These are phyloP conservation scores for Chamaea fasciata DNA, from an alignment of 2,113 vertebrate genomes.

Conservation along the genomic window DNA sequence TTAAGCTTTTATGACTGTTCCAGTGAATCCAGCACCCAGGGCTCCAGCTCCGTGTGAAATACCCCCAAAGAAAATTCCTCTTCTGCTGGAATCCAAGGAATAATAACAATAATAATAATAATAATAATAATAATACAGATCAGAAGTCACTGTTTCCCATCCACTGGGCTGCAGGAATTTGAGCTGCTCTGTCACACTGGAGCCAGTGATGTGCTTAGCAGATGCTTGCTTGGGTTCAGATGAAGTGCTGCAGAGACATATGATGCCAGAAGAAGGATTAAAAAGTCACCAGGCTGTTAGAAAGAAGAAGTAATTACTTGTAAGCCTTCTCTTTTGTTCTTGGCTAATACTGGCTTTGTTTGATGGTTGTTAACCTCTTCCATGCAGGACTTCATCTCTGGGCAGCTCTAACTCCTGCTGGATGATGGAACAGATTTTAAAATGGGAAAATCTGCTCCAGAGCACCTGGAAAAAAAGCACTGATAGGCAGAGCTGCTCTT, in stretches of 20 bases:
- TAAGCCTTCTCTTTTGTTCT: constrained; percentile 45
- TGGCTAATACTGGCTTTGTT: background rate
- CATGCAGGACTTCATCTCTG: background rate
- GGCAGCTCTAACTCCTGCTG: background rate
- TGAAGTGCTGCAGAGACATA: constrained; percentile 31
- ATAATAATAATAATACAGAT: background rate
- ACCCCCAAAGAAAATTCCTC: background rate
- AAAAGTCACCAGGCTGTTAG: constrained; percentile 40
- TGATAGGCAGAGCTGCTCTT: background rate
- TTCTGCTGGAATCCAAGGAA: background rate
- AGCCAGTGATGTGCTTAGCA: constrained; percentile 32
- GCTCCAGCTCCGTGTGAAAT: background rate
- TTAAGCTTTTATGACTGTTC: background rate
- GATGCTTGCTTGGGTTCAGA: constrained; percentile 28
- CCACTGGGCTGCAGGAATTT: constrained; percentile 6
- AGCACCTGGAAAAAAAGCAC: background rate
- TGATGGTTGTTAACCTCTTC: constrained; percentile 7
- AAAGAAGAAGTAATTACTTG: constrained; percentile 37
- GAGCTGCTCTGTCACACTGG: constrained; percentile 1
- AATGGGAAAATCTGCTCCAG: background rate
- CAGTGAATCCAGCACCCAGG: background rate
- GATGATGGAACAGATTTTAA: background rate
- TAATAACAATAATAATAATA: background rate
- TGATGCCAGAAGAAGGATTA: constrained; percentile 44
- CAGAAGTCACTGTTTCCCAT: background rate